Percentiles rank a stretch among this genome's conserved stretches.
phyloP scores from a whole-genome alignment of 2,113 vertebrate species.

The Triplophysa rosa region DNA sequence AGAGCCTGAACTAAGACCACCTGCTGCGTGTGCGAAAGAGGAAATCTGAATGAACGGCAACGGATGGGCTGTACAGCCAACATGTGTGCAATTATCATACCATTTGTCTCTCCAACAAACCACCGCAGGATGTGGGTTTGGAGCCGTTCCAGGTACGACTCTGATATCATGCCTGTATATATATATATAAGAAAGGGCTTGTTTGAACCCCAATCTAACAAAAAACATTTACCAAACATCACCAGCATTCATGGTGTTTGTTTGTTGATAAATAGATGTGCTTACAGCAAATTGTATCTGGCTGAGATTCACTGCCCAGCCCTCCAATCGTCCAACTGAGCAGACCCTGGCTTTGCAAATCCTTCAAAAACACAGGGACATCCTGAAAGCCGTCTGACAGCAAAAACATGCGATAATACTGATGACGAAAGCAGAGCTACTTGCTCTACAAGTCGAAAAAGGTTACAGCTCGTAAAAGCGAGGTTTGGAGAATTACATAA shows the following conservation, averaged over 20 bases:
- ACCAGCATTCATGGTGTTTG: background rate
- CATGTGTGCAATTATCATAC: constrained; percentile 28
- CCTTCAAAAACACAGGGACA: constrained; percentile 27
- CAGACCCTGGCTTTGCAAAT: constrained; percentile 33
- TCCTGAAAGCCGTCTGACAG: constrained; percentile 31
- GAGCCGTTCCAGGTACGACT: background rate
- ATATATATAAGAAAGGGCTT: background rate
- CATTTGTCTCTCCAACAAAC: constrained; percentile 14
- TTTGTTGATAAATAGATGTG: constrained; percentile 20
- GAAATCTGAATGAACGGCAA: constrained; percentile 17
- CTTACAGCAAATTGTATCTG: constrained; percentile 32
- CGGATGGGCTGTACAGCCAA: constrained; percentile 7
- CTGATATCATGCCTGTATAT: background rate
- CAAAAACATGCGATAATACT: background rate
- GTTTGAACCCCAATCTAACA: background rate
- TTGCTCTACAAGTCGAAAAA: constrained; percentile 17
- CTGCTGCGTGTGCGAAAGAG: background rate
- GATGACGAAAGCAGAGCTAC: background rate
- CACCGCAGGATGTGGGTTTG: constrained; percentile 20
- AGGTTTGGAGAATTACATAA: constrained; percentile 33
- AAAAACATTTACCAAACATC: constrained; percentile 14
- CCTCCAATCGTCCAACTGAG: constrained; percentile 27
- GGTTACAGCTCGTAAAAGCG: constrained; percentile 22
- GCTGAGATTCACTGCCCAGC: constrained; percentile 32
- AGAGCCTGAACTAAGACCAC: constrained; percentile 12